Evolutionary conservation across 2,113 vertebrate genomes (phyloP), one percentile per base, ranked within the genome.

Genomic region (Electrona antarctica): DNA sequence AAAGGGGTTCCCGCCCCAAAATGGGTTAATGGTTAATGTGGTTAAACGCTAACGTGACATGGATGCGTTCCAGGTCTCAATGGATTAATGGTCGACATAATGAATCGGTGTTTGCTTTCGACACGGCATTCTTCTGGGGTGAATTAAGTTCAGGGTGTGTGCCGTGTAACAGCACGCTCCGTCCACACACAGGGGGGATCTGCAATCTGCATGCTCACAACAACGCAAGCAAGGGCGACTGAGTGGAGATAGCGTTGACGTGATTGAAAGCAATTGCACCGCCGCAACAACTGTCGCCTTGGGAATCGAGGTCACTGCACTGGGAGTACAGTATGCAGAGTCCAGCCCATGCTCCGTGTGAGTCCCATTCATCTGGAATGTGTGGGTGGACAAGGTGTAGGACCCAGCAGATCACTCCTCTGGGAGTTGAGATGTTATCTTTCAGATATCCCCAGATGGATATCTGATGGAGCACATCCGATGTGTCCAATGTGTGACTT

Each of bases 381-480:
- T 57, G 90, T 83, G 85, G 90, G 89, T 73, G 86, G 86, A 88
- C 82, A 85, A 86, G 83, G 88, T 90, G 89, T 87, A 85, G 87
- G 87, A 83, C 87, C 80, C 84, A 87, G 83, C 21, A 21, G 21
- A 87, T 90, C 84, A 87, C 85, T 87, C 83, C 71, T 88, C 77
- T 68, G 77, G 58, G 4, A 77, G 76, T 73, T 76, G 46, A 87
- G 81, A 21, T 7, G 79, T 69, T 21, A 21, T 82, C 79, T 84
- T 86, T 70, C 82, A 85, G 49, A 73, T 73, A 80, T 68, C 82
- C 80, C 76, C 80, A 73, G 72, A 47, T 33, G 78, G n/a, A n/a
- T n/a, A n/a, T 87, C 70, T 70, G 33, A 41, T 6, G 5, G 33
- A 41, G 33, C 33, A 41, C 33, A 41, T 41, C 33, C 33, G 33